Evolutionary conservation across 1,140 invertebrate species (phyloP).

Genomic region (Berghia stephanieae): DNA sequence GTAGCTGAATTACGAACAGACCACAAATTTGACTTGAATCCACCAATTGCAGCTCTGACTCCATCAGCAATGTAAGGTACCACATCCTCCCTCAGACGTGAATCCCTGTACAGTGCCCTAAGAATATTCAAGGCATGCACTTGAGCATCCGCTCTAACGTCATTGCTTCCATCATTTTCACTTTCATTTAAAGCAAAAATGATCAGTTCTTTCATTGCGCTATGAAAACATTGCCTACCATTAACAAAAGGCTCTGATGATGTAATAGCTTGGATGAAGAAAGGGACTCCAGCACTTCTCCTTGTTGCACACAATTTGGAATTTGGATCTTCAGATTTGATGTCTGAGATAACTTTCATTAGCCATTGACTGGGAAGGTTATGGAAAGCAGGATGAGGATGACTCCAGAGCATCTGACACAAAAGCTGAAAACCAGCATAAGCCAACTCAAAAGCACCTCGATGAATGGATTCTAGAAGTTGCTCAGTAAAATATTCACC

Average conservation of each 20-base stretch:
- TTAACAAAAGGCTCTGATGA: constrained; percentile 72
- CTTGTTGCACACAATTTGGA: constrained; percentile 81
- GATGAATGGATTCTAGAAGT: constrained; percentile 83
- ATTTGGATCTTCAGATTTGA: constrained; percentile 68
- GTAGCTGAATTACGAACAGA: constrained; percentile 86
- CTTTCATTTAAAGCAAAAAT: constrained; percentile 59
- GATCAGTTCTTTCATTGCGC: constrained; percentile 73
- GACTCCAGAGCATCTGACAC: constrained; percentile 75
- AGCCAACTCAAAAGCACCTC: constrained; percentile 94
- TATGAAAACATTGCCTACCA: constrained; percentile 71
- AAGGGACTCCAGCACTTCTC: constrained; percentile 90
- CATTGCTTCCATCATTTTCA: constrained; percentile 17
- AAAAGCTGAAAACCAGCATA: constrained; percentile 87
- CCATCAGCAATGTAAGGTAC: constrained; percentile 78
- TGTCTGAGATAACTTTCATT: constrained; percentile 73
- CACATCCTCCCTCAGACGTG: constrained; percentile 78
- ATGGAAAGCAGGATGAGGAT: constrained; percentile 68
- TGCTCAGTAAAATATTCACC: constrained; percentile 62
- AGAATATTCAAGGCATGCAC: constrained; percentile 86
- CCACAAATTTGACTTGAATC: constrained; percentile 82
- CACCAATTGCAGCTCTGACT: constrained; percentile 77
- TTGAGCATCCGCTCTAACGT: constrained; percentile 36
- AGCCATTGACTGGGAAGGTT: constrained; percentile 78
- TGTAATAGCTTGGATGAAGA: constrained; percentile 77
- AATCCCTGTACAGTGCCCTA: constrained; percentile 80